Base-by-base conservation (phyloP, 1,140 invertebrate species). In the Ridgeia piscesae region DNA sequence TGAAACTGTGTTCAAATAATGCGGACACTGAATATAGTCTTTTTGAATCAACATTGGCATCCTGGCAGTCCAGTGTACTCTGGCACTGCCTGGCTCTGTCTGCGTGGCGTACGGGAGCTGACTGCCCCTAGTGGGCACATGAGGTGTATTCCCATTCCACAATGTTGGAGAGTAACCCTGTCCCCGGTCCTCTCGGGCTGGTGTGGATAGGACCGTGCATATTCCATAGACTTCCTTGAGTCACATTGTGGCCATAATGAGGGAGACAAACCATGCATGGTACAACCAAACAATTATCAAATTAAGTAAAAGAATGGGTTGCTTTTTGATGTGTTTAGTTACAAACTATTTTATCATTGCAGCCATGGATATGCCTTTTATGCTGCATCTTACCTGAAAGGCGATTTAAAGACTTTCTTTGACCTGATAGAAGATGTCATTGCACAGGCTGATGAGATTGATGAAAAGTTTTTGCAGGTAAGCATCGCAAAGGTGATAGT, bases 391-490 rank as follows among this genome's bases (percentile, higher is more conserved):
- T 96, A 96, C 35, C 94, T 97, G 2, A 95, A 95, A 77, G 97
- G 97, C 0, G 97, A 97, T 93, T 97, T 97, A 88, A 95, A 94
- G 89, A 95, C 95, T 92, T 97, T 97, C 58, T 97, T 97, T 92
- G 97, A 98, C 92, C 97, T 98, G 91, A 97, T 99, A 91, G 98
- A 99, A 96, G 98, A 99, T 96, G 97, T 98, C 89, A 96, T 99
- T 93, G 97, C 98, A 27, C 98, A 99, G 95, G 98, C 98, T 50
- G 99, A 99, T 97, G 98, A 99, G 97, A 97, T 99, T 34, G 98
- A 99, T 96, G 97, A 97, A 17, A 97, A 97, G 94, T 97, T 97
- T 93, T 96, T 96, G 93, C 96, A 96, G 94, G 96, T 96, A 93
- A 93, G 94, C 91, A 91, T 35, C 35, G 91, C 91, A 50, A 58